Evolutionary conservation across 1,140 invertebrate genomes (phyloP).

Genomic region (Drosophila erecta): DNA sequence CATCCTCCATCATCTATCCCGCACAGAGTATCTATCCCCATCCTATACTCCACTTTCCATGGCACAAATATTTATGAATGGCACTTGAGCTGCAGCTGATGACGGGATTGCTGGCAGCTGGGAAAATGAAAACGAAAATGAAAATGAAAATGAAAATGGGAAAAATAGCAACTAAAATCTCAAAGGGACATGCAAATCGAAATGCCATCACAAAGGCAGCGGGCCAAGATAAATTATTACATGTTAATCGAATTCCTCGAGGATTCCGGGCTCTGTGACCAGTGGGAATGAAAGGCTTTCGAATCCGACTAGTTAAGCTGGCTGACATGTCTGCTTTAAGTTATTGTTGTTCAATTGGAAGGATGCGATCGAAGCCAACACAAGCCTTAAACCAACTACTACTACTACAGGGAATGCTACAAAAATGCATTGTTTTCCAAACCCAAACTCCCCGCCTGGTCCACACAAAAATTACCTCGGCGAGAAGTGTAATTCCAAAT

Average conservation of each 20-base stretch:
- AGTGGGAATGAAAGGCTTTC: slow-evolving; percentile 1
- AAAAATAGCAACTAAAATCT: slow-evolving; percentile 65
- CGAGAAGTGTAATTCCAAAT: slow-evolving; percentile 46
- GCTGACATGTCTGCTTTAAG: not conserved
- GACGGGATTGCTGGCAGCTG: slow-evolving; percentile 46
- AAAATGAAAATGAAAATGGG: slow-evolving; percentile 45
- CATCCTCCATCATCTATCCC: not conserved
- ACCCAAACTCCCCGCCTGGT: not conserved
- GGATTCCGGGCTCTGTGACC: slow-evolving; percentile 18
- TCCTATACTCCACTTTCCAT: slow-evolving; percentile 4
- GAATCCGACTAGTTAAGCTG: not conserved
- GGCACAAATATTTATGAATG: slow-evolving; percentile 64
- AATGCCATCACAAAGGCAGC: slow-evolving; percentile 55
- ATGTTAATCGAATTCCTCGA: slow-evolving; percentile 52
- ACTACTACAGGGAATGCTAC: not conserved
- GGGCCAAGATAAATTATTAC: slow-evolving; percentile 65
- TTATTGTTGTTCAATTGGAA: too few relatives aligned
- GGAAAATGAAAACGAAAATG: slow-evolving; percentile 43
- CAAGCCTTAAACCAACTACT: not conserved
- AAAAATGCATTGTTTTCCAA: slow-evolving; percentile 9
- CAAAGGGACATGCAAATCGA: slow-evolving; percentile 66
- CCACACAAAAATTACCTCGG: slow-evolving; percentile 34
- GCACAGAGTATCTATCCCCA: not conserved
- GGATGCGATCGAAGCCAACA: too few relatives aligned
- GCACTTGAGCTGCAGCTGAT: slow-evolving; percentile 50